Conservation (phyloP, 1,140 invertebrate genomes). For the Aphaenogaster ashmeadi region DNA sequence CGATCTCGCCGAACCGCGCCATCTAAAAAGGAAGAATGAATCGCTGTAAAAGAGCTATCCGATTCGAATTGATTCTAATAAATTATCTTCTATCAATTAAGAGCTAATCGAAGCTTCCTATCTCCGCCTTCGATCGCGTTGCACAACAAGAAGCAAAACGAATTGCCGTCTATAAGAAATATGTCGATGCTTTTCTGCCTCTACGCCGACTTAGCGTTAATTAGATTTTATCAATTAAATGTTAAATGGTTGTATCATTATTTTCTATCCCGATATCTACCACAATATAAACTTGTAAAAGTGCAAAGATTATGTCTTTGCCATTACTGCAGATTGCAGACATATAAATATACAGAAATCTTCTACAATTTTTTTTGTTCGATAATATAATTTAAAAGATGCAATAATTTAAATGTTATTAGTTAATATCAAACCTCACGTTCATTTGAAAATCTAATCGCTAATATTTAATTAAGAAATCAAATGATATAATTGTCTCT, state of each 20-base stretch:
- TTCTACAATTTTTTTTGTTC: not conserved
- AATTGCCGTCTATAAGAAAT: not conserved
- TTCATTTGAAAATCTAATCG: not conserved
- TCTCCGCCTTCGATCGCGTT: slow-evolving; percentile 46
- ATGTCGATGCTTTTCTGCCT: not conserved
- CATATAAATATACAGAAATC: not conserved
- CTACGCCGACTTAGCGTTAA: slow-evolving; percentile 11
- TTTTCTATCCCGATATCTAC: not conserved
- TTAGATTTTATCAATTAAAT: slow-evolving; percentile 51
- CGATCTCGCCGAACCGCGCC: slow-evolving; percentile 35
- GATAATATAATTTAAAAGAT: not conserved
- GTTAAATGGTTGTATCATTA: not conserved
- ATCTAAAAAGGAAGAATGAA: slow-evolving; percentile 17
- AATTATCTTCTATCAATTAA: slow-evolving; percentile 65
- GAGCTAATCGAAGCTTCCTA: slow-evolving; percentile 52
- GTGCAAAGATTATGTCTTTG: not conserved
- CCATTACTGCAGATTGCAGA: not conserved
- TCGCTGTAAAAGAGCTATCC: slow-evolving; percentile 47
- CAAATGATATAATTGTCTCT: too few species aligned
- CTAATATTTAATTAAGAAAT: not conserved
- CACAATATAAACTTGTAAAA: not conserved
- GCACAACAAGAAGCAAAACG: slow-evolving; percentile 37
- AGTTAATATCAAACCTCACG: not conserved
- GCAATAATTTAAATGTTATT: not conserved
- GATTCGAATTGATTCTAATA: slow-evolving; percentile 63